Conservation (phyloP, 2,888 invertebrate species). For the Drosophila macrothrix region DNA sequence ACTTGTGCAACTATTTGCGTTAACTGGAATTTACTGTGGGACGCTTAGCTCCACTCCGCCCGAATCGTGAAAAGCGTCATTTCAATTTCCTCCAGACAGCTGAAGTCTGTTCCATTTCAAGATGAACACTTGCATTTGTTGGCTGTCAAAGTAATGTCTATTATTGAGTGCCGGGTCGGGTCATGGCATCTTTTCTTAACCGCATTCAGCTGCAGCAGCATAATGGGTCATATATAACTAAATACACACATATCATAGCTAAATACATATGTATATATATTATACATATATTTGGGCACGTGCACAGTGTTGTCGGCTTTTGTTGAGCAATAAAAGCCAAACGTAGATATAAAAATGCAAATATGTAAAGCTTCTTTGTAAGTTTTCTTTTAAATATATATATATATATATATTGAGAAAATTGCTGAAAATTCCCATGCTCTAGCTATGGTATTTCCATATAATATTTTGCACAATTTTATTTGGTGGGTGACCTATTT, state of each 20-base stretch:
- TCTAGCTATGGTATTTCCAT: too few species aligned
- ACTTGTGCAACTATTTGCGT: conserved; percentile 13
- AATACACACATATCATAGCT: conserved; percentile 18
- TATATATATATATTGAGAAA: neutral
- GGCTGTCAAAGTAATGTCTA: conserved; percentile 51
- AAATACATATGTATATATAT: conserved; percentile 17
- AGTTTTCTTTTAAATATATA: neutral
- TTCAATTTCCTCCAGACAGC: conserved; percentile 67
- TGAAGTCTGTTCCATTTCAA: conserved; percentile 60
- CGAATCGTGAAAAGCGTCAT: conserved; percentile 38
- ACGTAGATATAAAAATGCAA: neutral
- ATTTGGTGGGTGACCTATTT: neutral
- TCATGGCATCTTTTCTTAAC: conserved; percentile 16
- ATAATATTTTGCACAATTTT: too few species aligned
- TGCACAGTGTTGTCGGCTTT: neutral
- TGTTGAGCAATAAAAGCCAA: neutral
- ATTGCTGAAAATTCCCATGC: neutral
- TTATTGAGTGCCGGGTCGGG: conserved; percentile 19
- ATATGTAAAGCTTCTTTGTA: neutral
- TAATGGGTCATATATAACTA: conserved; percentile 11
- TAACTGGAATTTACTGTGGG: conserved; percentile 4
- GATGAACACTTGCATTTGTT: conserved; percentile 67
- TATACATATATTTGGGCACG: neutral
- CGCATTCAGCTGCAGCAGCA: conserved; percentile 14
- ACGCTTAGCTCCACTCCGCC: conserved; percentile 5